Conservation (phyloP, 2,888 invertebrate species). For the Drosophila nr. perissopoda region DNA sequence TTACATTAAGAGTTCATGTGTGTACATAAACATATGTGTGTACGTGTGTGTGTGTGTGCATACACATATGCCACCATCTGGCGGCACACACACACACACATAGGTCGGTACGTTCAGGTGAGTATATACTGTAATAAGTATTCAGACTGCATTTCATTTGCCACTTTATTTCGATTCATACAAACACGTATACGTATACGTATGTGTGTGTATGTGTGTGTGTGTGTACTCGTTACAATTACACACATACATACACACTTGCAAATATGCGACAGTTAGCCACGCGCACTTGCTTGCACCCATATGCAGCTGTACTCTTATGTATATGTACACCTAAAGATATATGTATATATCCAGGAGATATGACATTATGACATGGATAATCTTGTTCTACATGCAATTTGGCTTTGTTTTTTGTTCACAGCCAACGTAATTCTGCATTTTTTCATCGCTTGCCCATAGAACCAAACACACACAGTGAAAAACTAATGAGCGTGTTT, state of each 20-base stretch:
- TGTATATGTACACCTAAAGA: not conserved
- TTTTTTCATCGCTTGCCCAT: slow-evolving; percentile 3
- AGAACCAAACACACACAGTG: slow-evolving; percentile 2
- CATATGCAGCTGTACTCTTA: not conserved
- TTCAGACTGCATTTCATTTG: slow-evolving; percentile 51
- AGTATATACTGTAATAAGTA: slow-evolving; percentile 27
- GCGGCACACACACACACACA: slow-evolving; percentile 14
- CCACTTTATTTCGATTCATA: slow-evolving; percentile 39
- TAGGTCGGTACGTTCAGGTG: slow-evolving; percentile 14
- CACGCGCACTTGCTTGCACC: slow-evolving; percentile 6
- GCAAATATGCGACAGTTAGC: slow-evolving; percentile 12
- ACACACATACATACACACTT: slow-evolving; percentile 2
- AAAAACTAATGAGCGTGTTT: slow-evolving; percentile 53
- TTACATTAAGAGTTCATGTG: slow-evolving; percentile 41
- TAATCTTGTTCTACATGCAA: slow-evolving; percentile 53
- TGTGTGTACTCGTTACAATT: slow-evolving; percentile 8
- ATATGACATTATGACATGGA: slow-evolving; percentile 56
- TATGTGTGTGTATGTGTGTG: not conserved
- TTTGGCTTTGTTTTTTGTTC: slow-evolving; percentile 28
- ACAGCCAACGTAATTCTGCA: not conserved
- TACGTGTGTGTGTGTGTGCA: not conserved
- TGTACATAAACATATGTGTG: slow-evolving; percentile 15
- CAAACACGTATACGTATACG: not conserved
- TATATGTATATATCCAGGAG: not conserved
- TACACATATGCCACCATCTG: slow-evolving; percentile 26